A percentile compares a stretch with the other conserved stretches of the same genome.
Conservation (phyloP, 2,797 vertebrate genomes). For the Rhynchotus rufescens region DNA sequence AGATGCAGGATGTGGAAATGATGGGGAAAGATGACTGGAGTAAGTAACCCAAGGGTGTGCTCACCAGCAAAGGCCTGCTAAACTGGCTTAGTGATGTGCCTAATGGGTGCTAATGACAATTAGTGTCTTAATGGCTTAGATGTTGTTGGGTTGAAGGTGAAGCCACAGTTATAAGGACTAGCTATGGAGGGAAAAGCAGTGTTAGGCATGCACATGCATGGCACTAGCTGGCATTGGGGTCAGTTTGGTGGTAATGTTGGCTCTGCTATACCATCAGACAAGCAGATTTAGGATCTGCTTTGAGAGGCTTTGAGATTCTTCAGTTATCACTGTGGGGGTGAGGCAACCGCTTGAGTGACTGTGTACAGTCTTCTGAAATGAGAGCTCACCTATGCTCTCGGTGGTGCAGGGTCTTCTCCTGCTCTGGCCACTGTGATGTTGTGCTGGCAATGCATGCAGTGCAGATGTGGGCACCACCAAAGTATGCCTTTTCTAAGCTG, state of each 20-base stretch:
- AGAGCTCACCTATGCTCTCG: too few relatives aligned
- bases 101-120: background rate
- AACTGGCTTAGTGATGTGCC: background rate
- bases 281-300: background rate
- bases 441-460: too few relatives aligned
- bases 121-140: background rate
- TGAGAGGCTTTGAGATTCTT: background rate
- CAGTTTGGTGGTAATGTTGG: background rate
- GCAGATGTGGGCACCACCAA: too few relatives aligned
- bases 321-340: background rate
- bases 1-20: background rate
- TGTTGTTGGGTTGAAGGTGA: background rate
- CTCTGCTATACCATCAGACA: background rate
- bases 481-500: background rate
- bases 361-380: too few relatives aligned
- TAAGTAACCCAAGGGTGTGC: background rate
- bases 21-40: background rate
- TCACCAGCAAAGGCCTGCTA: background rate
- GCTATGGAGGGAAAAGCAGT: background rate
- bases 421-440: too few relatives aligned
- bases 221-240: background rate
- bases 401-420: too few relatives aligned
- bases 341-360: too few relatives aligned
- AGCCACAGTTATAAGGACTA: background rate
- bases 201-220: background rate